These are phyloP conservation scores for Nyctalus aviator DNA, from an alignment of 2,797 vertebrate species.

Conservation along the genomic window DNA sequence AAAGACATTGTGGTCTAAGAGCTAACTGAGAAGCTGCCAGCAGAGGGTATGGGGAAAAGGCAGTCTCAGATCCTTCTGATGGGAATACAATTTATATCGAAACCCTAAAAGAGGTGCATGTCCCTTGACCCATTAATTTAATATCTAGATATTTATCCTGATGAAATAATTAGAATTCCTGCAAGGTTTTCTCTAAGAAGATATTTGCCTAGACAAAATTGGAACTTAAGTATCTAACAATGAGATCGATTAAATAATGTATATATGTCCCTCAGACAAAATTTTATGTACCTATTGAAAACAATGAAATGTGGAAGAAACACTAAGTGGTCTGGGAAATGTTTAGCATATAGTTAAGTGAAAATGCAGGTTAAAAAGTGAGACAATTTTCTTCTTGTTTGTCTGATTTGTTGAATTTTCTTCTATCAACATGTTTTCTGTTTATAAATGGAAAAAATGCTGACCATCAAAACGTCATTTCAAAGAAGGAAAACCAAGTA, in stretches of 20 bases:
- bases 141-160: conserved; percentile 56
- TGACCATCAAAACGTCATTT: conserved; percentile 46
- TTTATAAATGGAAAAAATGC: conserved; percentile 13
- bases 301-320: not conserved
- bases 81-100: not conserved
- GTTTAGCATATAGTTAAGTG: not conserved
- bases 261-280: not conserved
- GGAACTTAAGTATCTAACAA: conserved; percentile 5
- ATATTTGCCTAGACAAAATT: not conserved
- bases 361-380: conserved; percentile 47
- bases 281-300: conserved; percentile 46
- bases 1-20: not conserved
- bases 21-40: not conserved
- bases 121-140: not conserved
- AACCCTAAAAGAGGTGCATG: not conserved
- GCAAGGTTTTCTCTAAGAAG: not conserved
- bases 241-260: not conserved
- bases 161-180: conserved; percentile 50
- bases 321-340: not conserved
- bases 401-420: conserved; percentile 42
- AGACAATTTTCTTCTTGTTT: conserved; percentile 55
- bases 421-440: conserved; percentile 44
- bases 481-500: conserved; percentile 48
- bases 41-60: not conserved
- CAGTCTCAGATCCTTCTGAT: not conserved